phyloP scores from a whole-genome alignment of 2,113 vertebrate species.

The Lasiurus cinereus region DNA sequence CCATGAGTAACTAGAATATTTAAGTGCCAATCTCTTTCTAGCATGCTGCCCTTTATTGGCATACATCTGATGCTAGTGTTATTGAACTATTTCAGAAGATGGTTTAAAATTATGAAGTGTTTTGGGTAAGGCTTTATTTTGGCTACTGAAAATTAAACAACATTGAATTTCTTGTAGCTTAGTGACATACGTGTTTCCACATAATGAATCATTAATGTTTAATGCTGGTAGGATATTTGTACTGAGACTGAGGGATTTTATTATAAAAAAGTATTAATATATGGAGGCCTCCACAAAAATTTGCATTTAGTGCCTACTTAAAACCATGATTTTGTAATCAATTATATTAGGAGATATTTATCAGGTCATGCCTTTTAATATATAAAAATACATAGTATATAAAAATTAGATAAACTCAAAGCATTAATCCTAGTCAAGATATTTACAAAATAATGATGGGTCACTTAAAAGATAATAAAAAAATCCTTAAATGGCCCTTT shows the following conservation, averaged over 20 bases:
- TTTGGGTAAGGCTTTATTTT: slow-evolving; percentile 45
- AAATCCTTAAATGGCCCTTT: background rate
- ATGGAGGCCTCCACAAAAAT: background rate
- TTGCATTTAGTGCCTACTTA: background rate
- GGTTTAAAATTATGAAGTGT: slow-evolving; percentile 48
- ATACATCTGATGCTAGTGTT: slow-evolving; percentile 6
- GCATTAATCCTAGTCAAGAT: background rate
- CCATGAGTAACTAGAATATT: background rate
- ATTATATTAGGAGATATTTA: background rate
- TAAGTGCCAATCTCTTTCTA: background rate
- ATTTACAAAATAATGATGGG: background rate
- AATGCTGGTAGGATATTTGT: background rate
- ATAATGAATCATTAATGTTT: background rate
- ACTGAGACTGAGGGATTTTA: background rate
- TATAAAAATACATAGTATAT: background rate
- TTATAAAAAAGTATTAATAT: slow-evolving; percentile 37
- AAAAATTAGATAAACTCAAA: background rate
- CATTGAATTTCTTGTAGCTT: slow-evolving; percentile 16
- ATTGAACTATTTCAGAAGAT: slow-evolving; percentile 36
- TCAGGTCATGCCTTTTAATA: background rate
- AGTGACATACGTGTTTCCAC: background rate
- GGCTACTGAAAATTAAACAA: slow-evolving; percentile 36
- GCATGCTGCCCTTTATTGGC: background rate
- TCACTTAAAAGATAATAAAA: slow-evolving; percentile 1
- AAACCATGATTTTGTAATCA: background rate